Base-by-base conservation (phyloP, 1,140 invertebrate genomes). In the Leptinotarsa undecemlineata region DNA sequence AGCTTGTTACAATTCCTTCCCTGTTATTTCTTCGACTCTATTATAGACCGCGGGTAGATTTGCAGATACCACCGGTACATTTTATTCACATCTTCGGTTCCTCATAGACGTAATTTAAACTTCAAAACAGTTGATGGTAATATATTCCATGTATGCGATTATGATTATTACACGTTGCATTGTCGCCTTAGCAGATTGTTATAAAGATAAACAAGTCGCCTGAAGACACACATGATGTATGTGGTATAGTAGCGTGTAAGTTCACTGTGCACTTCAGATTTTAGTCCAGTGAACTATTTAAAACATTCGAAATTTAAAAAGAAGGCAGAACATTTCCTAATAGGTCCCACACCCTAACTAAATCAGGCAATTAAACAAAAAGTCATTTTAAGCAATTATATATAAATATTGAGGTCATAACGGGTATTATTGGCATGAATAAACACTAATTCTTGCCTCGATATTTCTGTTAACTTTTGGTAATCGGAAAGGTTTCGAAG, bases 111-210 rank as follows among this genome's bases (percentile, higher is more conserved):
- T 64, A 64, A 64, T 64, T 20, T 20, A 64, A 64, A 64, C 26
- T 33, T 23, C 3, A 64, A 64, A 64, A 64, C 63, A 66, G 69
- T 71, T 67, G 61, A 14, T 66, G 74, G 62, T 75, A 75, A 75
- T 72, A 64, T 75, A 75, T 76, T 76, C 75, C 75, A 76, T 76
- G 71, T 73, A 70, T 76, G 69, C 61, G 74, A 76, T 76, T 72
- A 76, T 69, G 66, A 73, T 76, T 73, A 76, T 76, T 76, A 76
- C 75, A 76, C 69, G 67, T 63, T 76, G 72, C 73, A 73, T 73
- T 73, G 75, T 76, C 75, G 75, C 75, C 75, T 68, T 42, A 47
- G 57, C 42, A 72, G 74, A 76, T 76, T 47, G 42, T 66, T 76
- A 48, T 20, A 51, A 47, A 66, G 75, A 76, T 76, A 70, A 62